Base-by-base conservation (phyloP, 2,113 vertebrate species). In the Cebidichthys violaceus region DNA sequence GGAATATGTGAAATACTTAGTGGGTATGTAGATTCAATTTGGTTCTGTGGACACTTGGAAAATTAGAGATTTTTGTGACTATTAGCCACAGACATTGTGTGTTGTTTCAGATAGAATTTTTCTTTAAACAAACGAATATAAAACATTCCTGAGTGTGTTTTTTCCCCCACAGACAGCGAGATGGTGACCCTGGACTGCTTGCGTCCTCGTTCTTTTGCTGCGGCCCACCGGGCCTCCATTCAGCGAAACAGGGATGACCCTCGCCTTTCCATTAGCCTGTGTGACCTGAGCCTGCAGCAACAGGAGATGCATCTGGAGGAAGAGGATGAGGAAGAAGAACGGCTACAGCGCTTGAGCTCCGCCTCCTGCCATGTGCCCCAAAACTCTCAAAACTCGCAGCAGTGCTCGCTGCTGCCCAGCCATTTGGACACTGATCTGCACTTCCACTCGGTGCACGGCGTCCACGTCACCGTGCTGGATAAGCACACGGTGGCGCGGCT, bases 331-430 rank as follows among this genome's bases (percentile, higher is more conserved):
- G 90, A 94, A 37, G 96, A 97, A 31, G 94, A 96, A 39, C 90
- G 86, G 77, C 95, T 96, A 45, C 95, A 95, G 0, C 55, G 94
- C 3, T 86, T 85, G 3, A 86, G 82, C 82, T 89, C 91, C 59
- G 45, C 93, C 29, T 96, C 95, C 15, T 97, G 96, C 84, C 96
- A 97, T 35, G 95, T 97, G 81, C 97, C 97, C 0, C 97, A 99
- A 92, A 98, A 98, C 89, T 97, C 96, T 84, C 97, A 97, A 75
- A 98, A 98, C 92, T 96, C 95, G 3, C 97, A 97, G 91, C 97
- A 96, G 92, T 97, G 95, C 82, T 96, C 95, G 17, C 93, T 96
- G 41, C 95, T 97, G 45, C 97, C 96, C 0, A 86, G 94, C 41
- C 95, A 96, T 84, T 93, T 97, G 39, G 96, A 97, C 86, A 95